Conservation (phyloP, 2,113 vertebrate species). For the Periophthalmodon schlosseri region DNA sequence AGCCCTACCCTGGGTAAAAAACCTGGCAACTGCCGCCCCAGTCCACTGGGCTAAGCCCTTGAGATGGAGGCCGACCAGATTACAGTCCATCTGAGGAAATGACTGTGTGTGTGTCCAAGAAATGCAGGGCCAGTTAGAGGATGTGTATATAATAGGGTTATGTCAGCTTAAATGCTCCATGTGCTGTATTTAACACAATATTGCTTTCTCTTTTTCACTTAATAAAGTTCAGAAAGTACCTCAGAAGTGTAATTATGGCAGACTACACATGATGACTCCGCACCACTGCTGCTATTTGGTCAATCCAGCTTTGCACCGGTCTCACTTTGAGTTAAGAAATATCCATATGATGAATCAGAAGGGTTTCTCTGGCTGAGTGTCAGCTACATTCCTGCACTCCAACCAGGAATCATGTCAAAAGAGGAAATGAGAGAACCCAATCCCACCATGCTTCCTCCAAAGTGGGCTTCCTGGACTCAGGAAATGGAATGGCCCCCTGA, state of each 20-base stretch:
- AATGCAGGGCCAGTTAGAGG: slow-evolving; percentile 56
- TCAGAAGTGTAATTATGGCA: slow-evolving; percentile 55
- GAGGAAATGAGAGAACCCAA: slow-evolving; percentile 75
- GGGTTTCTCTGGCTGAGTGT: slow-evolving; percentile 29
- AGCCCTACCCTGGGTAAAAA: slow-evolving; percentile 56
- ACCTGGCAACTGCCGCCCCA: slow-evolving; percentile 67
- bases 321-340: slow-evolving; percentile 50
- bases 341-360: slow-evolving; percentile 41
- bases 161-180: slow-evolving; percentile 72
- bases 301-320: slow-evolving; percentile 18
- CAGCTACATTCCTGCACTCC: slow-evolving; percentile 68
- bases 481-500: slow-evolving; percentile 66
- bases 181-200: slow-evolving; percentile 64
- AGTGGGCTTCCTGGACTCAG: slow-evolving; percentile 63
- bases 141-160: slow-evolving; percentile 73
- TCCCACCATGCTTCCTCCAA: slow-evolving; percentile 59
- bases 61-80: slow-evolving; percentile 74
- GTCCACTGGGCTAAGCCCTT: slow-evolving; percentile 73
- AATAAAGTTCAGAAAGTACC: slow-evolving; percentile 66
- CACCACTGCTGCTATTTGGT: slow-evolving; percentile 19
- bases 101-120: slow-evolving; percentile 58
- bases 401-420: slow-evolving; percentile 56
- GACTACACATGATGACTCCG: slow-evolving; percentile 46
- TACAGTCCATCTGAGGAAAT: slow-evolving; percentile 74
- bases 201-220: slow-evolving; percentile 70